Conservation (phyloP, 2,888 invertebrate species). For the Agrochola circellaris region DNA sequence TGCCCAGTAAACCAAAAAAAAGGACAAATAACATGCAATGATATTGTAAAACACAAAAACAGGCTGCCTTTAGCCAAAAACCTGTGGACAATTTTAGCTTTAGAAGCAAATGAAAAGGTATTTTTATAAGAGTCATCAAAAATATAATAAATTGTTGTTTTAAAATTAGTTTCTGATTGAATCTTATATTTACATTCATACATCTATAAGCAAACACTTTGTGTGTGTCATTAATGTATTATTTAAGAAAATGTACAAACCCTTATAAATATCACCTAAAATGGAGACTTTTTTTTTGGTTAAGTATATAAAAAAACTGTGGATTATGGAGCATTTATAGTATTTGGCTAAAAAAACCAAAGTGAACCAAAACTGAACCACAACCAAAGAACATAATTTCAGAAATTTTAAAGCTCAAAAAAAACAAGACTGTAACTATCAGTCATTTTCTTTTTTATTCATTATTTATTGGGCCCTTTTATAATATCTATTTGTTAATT, state of each 20-base stretch:
- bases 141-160: not conserved
- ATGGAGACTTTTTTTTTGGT: not conserved
- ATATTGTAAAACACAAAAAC: conserved; percentile 8
- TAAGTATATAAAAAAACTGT: not conserved
- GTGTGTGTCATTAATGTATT: not conserved
- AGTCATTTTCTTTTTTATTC: not conserved
- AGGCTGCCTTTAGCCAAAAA: not conserved
- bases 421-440: not conserved
- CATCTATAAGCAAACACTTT: conserved; percentile 1
- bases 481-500: not conserved
- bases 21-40: conserved; percentile 10
- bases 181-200: conserved; percentile 17
- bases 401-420: too few species aligned
- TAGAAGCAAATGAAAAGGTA: not conserved
- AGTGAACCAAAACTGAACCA: not conserved
- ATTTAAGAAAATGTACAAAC: not conserved
- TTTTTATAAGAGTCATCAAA: not conserved
- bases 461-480: not conserved
- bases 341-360: not conserved
- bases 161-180: not conserved
- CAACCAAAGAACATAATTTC: not conserved
- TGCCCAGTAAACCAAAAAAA: conserved; percentile 35
- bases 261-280: not conserved
- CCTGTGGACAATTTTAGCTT: not conserved
- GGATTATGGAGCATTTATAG: not conserved